Conservation (phyloP, 2,888 invertebrate genomes). For the Diaprepes abbreviatus region DNA sequence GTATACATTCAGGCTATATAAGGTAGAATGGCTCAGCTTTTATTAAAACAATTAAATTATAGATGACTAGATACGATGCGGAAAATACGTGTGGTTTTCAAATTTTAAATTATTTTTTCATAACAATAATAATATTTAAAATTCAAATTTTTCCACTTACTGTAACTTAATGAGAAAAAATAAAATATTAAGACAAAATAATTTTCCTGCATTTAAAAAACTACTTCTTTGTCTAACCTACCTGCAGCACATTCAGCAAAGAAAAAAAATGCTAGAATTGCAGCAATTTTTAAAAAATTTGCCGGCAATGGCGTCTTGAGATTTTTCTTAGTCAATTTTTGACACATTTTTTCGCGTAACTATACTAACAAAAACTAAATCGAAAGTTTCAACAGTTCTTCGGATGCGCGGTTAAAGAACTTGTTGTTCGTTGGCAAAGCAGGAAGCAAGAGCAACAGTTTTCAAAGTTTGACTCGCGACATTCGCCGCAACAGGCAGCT, state of each 20-base stretch:
- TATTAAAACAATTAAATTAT: no score
- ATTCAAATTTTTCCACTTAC: no score
- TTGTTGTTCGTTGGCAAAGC: conserved; percentile 36
- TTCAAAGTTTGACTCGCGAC: conserved; percentile 43
- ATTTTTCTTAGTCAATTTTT: conserved; percentile 15
- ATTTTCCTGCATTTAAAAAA: no score
- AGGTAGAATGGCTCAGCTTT: no score
- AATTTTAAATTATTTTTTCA: no score
- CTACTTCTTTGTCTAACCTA: conserved; percentile 62
- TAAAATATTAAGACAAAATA: no score
- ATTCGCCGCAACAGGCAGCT: conserved; percentile 42
- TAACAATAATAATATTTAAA: no score
- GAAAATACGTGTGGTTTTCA: no score
- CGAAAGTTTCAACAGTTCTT: conserved; percentile 36
- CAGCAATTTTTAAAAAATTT: conserved; percentile 65
- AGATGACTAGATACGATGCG: no score
- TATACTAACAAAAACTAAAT: not conserved
- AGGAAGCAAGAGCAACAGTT: conserved; percentile 39
- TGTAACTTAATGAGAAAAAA: no score
- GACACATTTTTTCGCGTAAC: conserved; percentile 28
- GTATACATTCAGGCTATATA: no score
- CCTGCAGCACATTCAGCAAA: conserved; percentile 75
- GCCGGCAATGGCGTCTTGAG: conserved; percentile 45
- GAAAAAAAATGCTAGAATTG: conserved; percentile 71
- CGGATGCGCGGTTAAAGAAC: conserved; percentile 36